Conservation (phyloP, 2,113 vertebrate species). For the Vireo altiloquus region DNA sequence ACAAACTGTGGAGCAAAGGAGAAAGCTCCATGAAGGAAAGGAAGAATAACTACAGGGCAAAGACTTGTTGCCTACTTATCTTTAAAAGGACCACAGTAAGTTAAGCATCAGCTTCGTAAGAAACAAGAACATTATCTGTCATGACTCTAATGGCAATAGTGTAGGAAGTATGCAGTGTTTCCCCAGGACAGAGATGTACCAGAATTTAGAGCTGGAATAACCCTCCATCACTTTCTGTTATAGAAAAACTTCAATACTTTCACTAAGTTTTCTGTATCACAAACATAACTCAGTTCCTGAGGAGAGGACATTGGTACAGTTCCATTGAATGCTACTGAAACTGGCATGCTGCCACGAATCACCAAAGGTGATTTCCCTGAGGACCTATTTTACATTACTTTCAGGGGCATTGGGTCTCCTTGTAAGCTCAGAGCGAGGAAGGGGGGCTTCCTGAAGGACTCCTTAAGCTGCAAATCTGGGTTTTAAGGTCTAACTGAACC, state of each 20-base stretch:
- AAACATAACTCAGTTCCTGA: not conserved
- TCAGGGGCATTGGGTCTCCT: not conserved
- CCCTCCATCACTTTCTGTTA: not conserved
- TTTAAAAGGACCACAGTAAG: not conserved
- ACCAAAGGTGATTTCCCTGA: not conserved
- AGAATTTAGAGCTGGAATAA: not conserved
- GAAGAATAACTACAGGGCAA: not conserved
- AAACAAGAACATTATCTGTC: not conserved
- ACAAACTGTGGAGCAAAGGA: slow-evolving; percentile 78
- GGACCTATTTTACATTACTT: not conserved
- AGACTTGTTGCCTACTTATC: not conserved
- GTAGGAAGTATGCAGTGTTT: not conserved
- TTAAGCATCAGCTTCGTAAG: not conserved
- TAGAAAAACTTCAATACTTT: not conserved
- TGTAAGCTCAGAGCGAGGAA: not conserved
- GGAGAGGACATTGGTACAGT: not conserved
- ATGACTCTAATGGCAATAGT: not conserved
- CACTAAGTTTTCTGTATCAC: not conserved
- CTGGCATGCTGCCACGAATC: not conserved
- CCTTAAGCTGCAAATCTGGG: not conserved
- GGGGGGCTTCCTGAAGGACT: not conserved
- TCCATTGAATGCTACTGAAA: not conserved
- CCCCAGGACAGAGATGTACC: not conserved
- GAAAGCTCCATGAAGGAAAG: not conserved
- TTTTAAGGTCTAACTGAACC: not conserved